phyloP scores from a whole-genome alignment of 1,140 invertebrate species.

The Chironomus striatipennis region DNA sequence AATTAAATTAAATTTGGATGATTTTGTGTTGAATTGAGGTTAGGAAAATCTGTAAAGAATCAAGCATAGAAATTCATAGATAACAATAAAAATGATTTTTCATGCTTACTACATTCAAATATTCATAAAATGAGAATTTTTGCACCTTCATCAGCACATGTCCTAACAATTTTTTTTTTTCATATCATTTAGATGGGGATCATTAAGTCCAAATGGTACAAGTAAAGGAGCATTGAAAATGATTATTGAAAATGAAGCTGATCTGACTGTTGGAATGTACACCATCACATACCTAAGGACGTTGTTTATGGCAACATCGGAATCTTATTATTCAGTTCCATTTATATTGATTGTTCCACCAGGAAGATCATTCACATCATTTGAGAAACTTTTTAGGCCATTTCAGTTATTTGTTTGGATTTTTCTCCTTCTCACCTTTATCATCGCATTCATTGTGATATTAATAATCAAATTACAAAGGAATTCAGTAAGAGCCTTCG shows the following conservation, averaged over 20 bases:
- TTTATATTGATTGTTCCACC: neutral
- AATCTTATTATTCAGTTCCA: conserved; percentile 7
- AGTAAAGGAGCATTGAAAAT: neutral
- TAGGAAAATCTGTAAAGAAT: too few species aligned
- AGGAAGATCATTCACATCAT: neutral
- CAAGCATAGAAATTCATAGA: neutral
- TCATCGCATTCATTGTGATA: neutral
- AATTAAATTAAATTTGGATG: neutral
- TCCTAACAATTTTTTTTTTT: neutral
- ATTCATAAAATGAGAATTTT: too few species aligned
- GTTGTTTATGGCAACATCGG: neutral
- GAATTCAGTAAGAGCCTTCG: neutral
- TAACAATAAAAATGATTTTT: neutral
- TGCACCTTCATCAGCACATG: too few species aligned
- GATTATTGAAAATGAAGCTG: neutral
- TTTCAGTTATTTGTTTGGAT: neutral
- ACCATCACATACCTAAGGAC: neutral
- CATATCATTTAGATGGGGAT: conserved; percentile 5
- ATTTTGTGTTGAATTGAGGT: neutral
- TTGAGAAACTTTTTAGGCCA: conserved; percentile 4
- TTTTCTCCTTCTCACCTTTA: neutral
- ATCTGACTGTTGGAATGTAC: neutral
- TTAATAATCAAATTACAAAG: neutral
- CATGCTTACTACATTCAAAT: too few species aligned
- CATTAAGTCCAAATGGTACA: neutral